phyloP scores from a whole-genome alignment of 2,113 vertebrate species.

The Atherinomorus stipes region DNA sequence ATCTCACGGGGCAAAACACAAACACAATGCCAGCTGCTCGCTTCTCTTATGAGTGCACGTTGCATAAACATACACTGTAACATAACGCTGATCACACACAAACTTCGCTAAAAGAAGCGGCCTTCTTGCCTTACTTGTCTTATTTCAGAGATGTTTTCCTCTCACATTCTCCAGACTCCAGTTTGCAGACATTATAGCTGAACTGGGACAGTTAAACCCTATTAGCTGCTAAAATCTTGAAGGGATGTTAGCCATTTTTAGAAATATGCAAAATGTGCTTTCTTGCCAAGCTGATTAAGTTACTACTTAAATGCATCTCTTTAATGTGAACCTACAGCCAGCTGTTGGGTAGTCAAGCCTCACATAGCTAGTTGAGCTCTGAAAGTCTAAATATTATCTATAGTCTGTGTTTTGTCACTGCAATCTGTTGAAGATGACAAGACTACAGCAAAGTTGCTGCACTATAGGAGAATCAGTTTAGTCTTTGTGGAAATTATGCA shows the following conservation, averaged over 20 bases:
- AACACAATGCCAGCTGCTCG: slow-evolving; percentile 70
- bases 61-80: not conserved
- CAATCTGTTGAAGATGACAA: not conserved
- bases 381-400: too few species aligned
- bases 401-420: not conserved
- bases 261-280: not conserved
- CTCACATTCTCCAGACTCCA: not conserved
- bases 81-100: slow-evolving; percentile 38
- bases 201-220: too few species aligned
- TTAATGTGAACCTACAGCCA: not conserved
- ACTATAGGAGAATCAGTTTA: not conserved
- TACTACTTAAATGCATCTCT: not conserved
- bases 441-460: not conserved
- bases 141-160: slow-evolving; percentile 45
- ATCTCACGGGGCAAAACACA: slow-evolving; percentile 67
- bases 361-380: too few species aligned
- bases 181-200: slow-evolving; percentile 12
- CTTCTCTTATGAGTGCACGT: slow-evolving; percentile 36
- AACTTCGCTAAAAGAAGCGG: slow-evolving; percentile 25
- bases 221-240: not conserved
- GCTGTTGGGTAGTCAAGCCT: not conserved
- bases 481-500: not conserved
- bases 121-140: slow-evolving; percentile 13
- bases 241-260: not conserved
- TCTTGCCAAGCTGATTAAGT: not conserved